Conservation (phyloP, 2,888 invertebrate species). For the Pomacea canaliculata region DNA sequence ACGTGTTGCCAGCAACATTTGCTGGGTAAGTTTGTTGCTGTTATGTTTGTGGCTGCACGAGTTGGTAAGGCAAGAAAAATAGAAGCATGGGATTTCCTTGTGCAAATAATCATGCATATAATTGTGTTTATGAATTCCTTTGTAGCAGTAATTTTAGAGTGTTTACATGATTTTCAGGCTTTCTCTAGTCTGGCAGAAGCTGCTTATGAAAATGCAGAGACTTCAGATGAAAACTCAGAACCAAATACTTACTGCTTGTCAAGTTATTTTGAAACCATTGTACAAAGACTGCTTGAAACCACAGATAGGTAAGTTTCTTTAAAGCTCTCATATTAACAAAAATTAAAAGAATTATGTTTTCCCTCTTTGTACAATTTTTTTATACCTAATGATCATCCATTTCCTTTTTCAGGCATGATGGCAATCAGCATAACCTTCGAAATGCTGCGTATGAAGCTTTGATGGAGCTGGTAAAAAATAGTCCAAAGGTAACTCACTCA, state of each 20-base stretch:
- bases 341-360: neutral
- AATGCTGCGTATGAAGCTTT: conserved; percentile 98
- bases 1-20: conserved; percentile 96
- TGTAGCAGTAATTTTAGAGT: neutral
- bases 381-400: neutral
- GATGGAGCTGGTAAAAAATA: conserved; percentile 99
- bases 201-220: conserved; percentile 87
- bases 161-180: conserved; percentile 71
- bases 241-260: conserved; percentile 95
- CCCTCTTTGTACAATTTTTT: neutral
- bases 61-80: neutral
- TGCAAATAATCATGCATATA: too few relatives aligned
- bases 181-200: conserved; percentile 97
- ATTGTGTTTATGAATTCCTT: too few relatives aligned
- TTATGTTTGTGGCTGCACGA: neutral
- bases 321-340: neutral
- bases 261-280: conserved; percentile 92
- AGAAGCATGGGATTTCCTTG: neutral
- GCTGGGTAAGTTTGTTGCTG: conserved; percentile 81
- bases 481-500: conserved; percentile 76
- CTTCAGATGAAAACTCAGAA: conserved; percentile 72
- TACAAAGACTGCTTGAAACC: conserved; percentile 90
- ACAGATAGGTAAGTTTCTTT: conserved; percentile 78
- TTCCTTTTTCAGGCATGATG: conserved; percentile 79
- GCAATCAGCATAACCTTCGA: conserved; percentile 87